Conservation (phyloP, 2,888 invertebrate genomes). For the Mesoligia furuncula region DNA sequence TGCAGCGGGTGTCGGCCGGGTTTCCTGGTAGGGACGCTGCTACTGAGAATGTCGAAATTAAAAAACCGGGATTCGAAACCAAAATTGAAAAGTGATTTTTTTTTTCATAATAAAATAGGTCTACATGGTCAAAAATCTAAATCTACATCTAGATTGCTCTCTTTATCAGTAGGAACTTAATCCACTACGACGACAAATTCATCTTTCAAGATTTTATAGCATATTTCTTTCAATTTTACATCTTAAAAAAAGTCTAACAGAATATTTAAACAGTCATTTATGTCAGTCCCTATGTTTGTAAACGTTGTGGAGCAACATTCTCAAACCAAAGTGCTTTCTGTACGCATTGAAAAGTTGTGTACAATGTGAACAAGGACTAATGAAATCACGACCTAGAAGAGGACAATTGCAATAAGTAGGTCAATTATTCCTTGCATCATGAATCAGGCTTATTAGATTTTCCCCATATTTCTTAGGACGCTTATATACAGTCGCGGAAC, state of each 20-base stretch:
- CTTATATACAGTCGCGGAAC: neutral
- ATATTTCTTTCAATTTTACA: conserved; percentile 2
- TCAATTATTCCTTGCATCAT: neutral
- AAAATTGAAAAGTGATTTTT: neutral
- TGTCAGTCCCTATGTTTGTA: neutral
- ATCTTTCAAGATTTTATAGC: neutral
- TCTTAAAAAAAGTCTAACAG: neutral
- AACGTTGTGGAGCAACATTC: conserved; percentile 14
- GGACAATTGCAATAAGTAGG: neutral
- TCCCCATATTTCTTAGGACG: neutral
- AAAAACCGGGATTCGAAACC: neutral
- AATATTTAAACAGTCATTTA: conserved; percentile 26
- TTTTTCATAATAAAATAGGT: too few relatives aligned
- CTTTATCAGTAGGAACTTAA: too few relatives aligned
- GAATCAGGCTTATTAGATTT: neutral
- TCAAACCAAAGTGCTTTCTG: neutral
- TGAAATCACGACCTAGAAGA: neutral
- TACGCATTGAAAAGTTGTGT: conserved; percentile 15
- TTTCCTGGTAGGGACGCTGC: neutral
- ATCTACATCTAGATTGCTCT: neutral
- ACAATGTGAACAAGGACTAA: conserved; percentile 15
- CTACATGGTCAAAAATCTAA: too few relatives aligned
- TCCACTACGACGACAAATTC: too few relatives aligned
- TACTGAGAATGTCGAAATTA: neutral
- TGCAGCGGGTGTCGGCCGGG: too few relatives aligned